A percentile compares a stretch with the other conserved stretches of the same genome.
phyloP scores from a whole-genome alignment of 1,140 invertebrate species.

The Magallana ariakensis region DNA sequence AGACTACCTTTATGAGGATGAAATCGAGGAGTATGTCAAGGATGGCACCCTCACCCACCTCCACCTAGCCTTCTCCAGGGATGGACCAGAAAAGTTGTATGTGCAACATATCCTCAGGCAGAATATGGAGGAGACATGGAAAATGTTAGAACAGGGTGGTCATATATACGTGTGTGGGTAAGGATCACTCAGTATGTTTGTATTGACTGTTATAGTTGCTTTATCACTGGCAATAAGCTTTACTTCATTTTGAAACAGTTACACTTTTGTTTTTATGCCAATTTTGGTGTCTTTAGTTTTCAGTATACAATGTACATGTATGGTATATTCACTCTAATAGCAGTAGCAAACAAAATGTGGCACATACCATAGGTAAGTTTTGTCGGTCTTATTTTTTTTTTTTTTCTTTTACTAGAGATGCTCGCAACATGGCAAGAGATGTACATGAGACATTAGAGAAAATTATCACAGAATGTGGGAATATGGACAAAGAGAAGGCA shows the following conservation, averaged over 20 bases:
- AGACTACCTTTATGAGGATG: conserved; percentile 97
- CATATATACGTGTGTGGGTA: conserved; percentile 99
- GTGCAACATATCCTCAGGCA: conserved; percentile 95
- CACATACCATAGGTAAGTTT: too few species aligned
- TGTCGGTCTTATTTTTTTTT: neutral
- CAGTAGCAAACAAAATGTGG: too few species aligned
- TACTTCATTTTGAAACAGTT: too few species aligned
- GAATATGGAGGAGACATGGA: conserved; percentile 94
- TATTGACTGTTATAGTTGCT: neutral
- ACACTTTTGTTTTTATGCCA: too few species aligned
- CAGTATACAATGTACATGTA: too few species aligned
- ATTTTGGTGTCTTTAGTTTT: too few species aligned
- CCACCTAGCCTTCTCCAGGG: conserved; percentile 96
- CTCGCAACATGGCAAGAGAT: conserved; percentile 98
- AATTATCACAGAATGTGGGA: conserved; percentile 93
- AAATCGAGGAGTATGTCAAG: conserved; percentile 90
- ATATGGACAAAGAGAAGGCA: conserved; percentile 91
- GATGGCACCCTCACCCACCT: conserved; percentile 84
- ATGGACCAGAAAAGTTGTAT: conserved; percentile 94
- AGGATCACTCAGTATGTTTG: conserved; percentile 78
- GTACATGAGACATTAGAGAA: conserved; percentile 94
- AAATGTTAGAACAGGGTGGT: conserved; percentile 91
- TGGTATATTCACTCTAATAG: too few species aligned
- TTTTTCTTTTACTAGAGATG: conserved; percentile 86
- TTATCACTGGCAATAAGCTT: neutral